These are phyloP conservation scores for Sinelater perroti DNA, from an alignment of 2,888 invertebrate genomes.

Conservation along the genomic window DNA sequence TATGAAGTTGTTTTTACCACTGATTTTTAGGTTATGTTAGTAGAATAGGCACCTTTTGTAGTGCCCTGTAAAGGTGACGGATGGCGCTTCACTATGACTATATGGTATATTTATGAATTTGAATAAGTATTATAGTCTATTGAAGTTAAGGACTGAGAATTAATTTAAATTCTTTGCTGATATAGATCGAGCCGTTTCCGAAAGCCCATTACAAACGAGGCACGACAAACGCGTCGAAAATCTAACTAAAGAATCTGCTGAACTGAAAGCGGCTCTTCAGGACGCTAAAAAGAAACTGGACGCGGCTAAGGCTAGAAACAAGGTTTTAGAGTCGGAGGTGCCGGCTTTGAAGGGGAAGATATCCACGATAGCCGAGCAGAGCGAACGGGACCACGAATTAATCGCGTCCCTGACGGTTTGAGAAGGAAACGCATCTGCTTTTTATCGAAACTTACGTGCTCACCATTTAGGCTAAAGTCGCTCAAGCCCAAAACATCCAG, in stretches of 20 bases:
- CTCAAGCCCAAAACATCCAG: constrained; percentile 62
- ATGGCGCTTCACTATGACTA: too few species aligned
- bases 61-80: too few species aligned
- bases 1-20: too few species aligned
- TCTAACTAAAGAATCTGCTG: constrained; percentile 67
- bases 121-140: too few species aligned
- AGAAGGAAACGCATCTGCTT: not conserved
- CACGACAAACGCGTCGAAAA: constrained; percentile 60
- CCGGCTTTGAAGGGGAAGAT: constrained; percentile 67
- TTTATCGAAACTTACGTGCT: not conserved
- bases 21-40: too few species aligned
- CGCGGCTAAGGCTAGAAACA: constrained; percentile 73
- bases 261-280: constrained; percentile 65
- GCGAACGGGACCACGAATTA: constrained; percentile 69
- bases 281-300: constrained; percentile 71
- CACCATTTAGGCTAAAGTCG: constrained; percentile 58
- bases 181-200: not conserved
- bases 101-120: too few species aligned
- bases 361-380: constrained; percentile 69
- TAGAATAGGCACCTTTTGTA: too few species aligned
- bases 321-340: constrained; percentile 73
- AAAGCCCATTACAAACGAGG: constrained; percentile 32
- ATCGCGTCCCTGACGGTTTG: constrained; percentile 70
- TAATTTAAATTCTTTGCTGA: not conserved
- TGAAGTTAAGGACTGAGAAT: too few species aligned